Evolutionary conservation across 2,113 vertebrate species (phyloP).

Genomic region (Chlamydotis undulata): DNA sequence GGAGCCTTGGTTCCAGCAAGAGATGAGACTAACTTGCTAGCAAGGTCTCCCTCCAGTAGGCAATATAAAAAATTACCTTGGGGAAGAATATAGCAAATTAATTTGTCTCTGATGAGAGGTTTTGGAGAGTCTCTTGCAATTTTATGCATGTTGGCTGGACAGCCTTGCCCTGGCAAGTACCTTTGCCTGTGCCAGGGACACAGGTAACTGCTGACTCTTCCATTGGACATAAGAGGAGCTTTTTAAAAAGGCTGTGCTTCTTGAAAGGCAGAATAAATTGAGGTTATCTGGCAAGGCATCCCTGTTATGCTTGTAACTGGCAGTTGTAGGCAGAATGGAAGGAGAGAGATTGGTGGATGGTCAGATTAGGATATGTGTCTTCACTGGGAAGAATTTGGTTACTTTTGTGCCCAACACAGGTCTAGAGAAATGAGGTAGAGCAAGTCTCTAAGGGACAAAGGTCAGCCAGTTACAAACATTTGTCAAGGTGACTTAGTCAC

Average conservation of each 20-base stretch:
- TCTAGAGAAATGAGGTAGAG: background rate
- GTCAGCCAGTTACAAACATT: background rate
- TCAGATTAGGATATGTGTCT: background rate
- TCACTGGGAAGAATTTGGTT: background rate
- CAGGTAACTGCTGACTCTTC: constrained; percentile 5
- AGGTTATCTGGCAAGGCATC: background rate
- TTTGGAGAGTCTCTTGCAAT: constrained; percentile 41
- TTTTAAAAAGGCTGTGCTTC: background rate
- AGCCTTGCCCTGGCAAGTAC: constrained; percentile 38
- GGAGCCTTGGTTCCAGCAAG: background rate
- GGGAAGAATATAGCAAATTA: constrained; percentile 26
- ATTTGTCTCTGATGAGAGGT: constrained; percentile 17
- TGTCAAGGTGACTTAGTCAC: background rate
- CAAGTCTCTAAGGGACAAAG: background rate
- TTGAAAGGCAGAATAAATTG: background rate
- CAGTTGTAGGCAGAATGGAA: background rate
- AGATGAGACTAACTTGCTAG: background rate
- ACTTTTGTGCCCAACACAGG: background rate
- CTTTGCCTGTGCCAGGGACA: background rate
- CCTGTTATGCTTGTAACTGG: background rate
- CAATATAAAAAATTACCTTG: constrained; percentile 42
- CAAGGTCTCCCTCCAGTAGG: constrained; percentile 27
- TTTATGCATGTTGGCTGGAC: constrained; percentile 16
- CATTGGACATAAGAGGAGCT: background rate
- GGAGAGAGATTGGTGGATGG: background rate